phyloP scores from a whole-genome alignment of 2,113 vertebrate genomes.

The Cygnus buccinator region DNA sequence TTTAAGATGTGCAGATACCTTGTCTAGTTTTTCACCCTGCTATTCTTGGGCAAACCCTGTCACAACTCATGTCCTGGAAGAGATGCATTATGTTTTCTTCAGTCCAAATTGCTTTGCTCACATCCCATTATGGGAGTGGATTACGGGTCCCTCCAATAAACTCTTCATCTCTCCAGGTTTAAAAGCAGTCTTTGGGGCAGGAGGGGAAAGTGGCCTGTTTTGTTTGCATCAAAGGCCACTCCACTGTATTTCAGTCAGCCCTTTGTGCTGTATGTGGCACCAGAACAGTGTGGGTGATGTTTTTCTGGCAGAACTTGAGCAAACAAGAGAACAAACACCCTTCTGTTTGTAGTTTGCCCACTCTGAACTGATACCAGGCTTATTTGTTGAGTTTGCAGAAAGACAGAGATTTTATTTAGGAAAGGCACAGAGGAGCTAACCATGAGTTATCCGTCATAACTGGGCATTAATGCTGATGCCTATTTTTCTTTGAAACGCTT shows the following conservation, averaged over 20 bases:
- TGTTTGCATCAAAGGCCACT: accelerated
- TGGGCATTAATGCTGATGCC: background rate
- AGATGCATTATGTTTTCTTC: background rate
- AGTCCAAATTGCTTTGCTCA: background rate
- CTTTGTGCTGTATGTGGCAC: background rate
- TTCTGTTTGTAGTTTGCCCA: background rate
- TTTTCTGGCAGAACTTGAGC: background rate
- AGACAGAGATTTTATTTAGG: background rate
- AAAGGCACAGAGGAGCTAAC: too few species aligned
- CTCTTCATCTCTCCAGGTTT: background rate
- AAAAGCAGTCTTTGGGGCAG: background rate
- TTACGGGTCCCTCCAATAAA: background rate
- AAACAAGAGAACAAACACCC: background rate
- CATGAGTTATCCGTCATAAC: background rate
- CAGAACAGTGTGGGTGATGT: background rate
- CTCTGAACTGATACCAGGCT: accelerated
- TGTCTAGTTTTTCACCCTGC: background rate
- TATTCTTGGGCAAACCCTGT: background rate
- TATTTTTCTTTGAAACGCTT: background rate
- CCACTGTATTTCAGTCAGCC: background rate
- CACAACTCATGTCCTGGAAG: background rate
- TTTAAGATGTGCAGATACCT: background rate
- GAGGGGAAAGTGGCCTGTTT: background rate
- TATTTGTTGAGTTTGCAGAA: background rate
- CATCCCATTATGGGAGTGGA: background rate